Evolutionary conservation across 2,888 invertebrate species (phyloP).

Genomic region (Lucinisca nassula): DNA sequence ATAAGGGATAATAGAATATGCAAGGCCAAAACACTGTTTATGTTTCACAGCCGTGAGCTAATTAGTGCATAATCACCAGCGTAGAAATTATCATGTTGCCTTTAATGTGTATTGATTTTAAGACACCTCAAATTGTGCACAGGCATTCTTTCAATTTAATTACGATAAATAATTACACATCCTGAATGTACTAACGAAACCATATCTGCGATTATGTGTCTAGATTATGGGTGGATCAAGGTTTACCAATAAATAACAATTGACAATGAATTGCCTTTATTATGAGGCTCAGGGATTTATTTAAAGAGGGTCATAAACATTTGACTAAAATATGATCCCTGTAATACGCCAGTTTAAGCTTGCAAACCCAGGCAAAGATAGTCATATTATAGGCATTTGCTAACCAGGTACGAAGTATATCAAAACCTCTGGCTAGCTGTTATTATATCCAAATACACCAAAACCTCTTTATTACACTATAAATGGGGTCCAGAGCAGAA

Average conservation of each 20-base stretch:
- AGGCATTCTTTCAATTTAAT: constrained; percentile 6
- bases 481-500: no score
- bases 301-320: constrained; percentile 7
- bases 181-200: not conserved
- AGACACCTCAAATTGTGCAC: not conserved
- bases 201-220: not conserved
- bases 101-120: not conserved
- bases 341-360: not conserved
- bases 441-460: no score
- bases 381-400: no score
- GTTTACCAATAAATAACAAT: constrained; percentile 12
- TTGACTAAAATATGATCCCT: not conserved
- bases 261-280: not conserved
- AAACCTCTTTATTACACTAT: no score
- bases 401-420: no score
- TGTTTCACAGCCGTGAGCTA: no score
- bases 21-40: no score
- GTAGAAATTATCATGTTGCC: no score
- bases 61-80: no score
- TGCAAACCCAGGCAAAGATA: no score
- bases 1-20: no score
- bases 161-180: not conserved
- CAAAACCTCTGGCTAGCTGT: no score
- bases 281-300: not conserved
- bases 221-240: not conserved